A percentile compares a stretch with the other conserved stretches of the same genome.
Conservation (phyloP, 2,113 vertebrate species). For the Bufo bufo region DNA sequence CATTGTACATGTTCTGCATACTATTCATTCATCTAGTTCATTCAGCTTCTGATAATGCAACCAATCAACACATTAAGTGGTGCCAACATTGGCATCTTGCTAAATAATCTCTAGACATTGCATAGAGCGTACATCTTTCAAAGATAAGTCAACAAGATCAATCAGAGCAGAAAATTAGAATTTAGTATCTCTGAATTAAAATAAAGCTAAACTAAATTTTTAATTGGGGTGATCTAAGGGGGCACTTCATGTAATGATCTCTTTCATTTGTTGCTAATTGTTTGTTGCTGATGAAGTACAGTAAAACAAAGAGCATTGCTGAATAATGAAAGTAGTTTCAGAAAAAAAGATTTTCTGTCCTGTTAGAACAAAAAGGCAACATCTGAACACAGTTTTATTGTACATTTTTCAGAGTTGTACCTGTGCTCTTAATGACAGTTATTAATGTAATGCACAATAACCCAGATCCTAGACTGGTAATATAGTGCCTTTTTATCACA, state of each 20-base stretch:
- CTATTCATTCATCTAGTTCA: constrained; percentile 74
- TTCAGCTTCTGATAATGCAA: constrained; percentile 82
- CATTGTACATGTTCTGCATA: constrained; percentile 23
- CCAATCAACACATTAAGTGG: constrained; percentile 84
- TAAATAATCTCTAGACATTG: constrained; percentile 88
- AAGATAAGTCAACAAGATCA: constrained; percentile 98
- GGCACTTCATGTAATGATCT: constrained; percentile 96
- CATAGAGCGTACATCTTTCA: constrained; percentile 85
- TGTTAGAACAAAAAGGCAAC: constrained; percentile 16
- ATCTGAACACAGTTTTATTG: neutral
- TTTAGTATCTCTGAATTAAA: constrained; percentile 93
- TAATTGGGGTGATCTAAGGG: constrained; percentile 97
- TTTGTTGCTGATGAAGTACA: constrained; percentile 79
- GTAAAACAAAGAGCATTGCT: constrained; percentile 74
- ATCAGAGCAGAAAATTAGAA: constrained; percentile 99
- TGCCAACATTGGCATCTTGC: constrained; percentile 88
- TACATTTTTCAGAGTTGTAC: neutral
- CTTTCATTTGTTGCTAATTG: constrained; percentile 90
- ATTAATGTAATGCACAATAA: neutral
- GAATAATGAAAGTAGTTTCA: constrained; percentile 69
- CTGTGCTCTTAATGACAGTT: neutral
- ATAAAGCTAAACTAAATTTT: constrained; percentile 87
- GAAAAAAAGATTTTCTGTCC: constrained; percentile 23
- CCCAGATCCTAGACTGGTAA: neutral
- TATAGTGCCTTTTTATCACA: neutral